These are phyloP conservation scores for Morus bassanus DNA, from an alignment of 2,797 vertebrate species.

Conservation along the genomic window DNA sequence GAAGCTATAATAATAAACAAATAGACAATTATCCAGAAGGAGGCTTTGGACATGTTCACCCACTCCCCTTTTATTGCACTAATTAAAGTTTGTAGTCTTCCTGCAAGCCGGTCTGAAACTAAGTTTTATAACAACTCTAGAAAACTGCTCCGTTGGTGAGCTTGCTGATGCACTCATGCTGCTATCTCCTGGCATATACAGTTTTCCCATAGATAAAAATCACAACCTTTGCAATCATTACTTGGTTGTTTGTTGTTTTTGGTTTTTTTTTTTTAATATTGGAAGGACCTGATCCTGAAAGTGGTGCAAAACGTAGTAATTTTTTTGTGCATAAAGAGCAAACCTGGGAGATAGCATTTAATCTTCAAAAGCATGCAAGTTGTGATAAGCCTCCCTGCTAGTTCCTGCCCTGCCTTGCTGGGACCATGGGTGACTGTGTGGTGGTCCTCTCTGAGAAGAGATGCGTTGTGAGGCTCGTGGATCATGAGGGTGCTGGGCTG, in stretches of 20 bases:
- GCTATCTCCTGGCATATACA: background rate
- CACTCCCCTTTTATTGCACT: background rate
- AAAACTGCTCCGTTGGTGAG: background rate
- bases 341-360: background rate
- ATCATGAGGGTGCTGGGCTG: accelerated
- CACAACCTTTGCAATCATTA: background rate
- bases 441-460: too few relatives aligned
- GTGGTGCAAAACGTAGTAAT: accelerated
- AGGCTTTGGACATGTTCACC: background rate
- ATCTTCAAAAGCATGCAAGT: accelerated
- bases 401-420: background rate
- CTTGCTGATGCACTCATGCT: background rate
- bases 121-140: background rate
- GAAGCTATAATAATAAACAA: constrained; percentile 42
- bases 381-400: background rate
- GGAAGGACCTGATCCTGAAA: background rate
- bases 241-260: accelerated
- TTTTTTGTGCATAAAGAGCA: background rate
- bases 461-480: accelerated
- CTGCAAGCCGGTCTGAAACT: background rate
- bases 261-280: too few relatives aligned
- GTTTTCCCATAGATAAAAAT: background rate
- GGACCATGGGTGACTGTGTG: accelerated
- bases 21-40: constrained; percentile 30
- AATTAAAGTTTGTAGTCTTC: background rate